Evolutionary conservation across 2,113 vertebrate genomes (phyloP), one percentile per base, ranked within the genome.

Genomic region (Menidia beryllina): DNA sequence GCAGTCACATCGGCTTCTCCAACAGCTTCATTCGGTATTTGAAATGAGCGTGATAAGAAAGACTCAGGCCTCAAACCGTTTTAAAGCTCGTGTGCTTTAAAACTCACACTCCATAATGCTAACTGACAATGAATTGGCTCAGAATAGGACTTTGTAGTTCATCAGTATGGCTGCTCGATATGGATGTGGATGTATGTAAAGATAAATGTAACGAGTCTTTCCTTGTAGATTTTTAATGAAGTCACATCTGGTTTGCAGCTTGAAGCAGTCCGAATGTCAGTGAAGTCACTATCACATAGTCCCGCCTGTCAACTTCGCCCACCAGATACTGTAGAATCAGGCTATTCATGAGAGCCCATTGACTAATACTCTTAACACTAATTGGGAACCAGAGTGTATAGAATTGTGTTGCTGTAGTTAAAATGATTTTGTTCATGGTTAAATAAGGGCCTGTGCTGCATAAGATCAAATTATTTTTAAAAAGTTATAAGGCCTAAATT

Each of bases 1-100:
- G 58, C 72, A 79, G 30, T 84, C 74, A 38, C 34, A 55, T 43
- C 8, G 7, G 7, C 61, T 15, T 43, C 34, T 65, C 58, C 3
- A 21, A 34, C 45, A 53, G 23, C 50, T 69, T 43, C 36, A 54
- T 69, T 65, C 59, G 24, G 60, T 38, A 1, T 48, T 8, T 53
- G 50, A 47, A 61, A 69, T 59, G 57, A 10, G 17, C 49, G 38
- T 13, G 49, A 63, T 39, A 52, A 62, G 36, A 23, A 25, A 57
- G 8, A 63, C 23, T 36, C 15, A 61, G 77, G 68, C 41, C 20
- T 23, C 55, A 30, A 50, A 47, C 43, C 17, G 53, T 57, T 56
- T 27, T 8, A 50, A 25, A 36, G 19, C 55, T 50, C 34, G 13
- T 41, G 78, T 12, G 10, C 58, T n/a, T n/a, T n/a, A n/a, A n/a